A percentile compares a stretch with the other conserved stretches of the same genome.
Evolutionary conservation across 92 coral and sea anemone species (phyloP).

Genomic region (Palythoa caribaeorum): DNA sequence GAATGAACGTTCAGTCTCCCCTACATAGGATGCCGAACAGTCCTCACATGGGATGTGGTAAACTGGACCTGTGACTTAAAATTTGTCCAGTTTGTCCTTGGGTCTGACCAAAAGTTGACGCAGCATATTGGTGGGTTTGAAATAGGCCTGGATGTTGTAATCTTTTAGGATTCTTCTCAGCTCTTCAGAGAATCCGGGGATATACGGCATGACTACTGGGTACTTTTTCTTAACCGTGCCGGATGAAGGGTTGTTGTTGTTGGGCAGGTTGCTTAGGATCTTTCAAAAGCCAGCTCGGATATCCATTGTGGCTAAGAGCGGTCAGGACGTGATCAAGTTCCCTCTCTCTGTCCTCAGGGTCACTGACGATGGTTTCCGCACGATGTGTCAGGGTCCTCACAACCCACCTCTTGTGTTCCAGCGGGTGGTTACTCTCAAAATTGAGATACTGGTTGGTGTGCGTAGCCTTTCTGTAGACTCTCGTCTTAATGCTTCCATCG

Average conservation of each 20-base stretch:
- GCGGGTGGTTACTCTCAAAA: no score
- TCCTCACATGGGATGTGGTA: no score
- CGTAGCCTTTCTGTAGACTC: no score
- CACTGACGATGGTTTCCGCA: no score
- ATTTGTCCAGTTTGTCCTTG: slow-evolving; percentile 23
- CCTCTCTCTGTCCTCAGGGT: no score
- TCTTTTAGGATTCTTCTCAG: slow-evolving; percentile 24
- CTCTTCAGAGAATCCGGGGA: slow-evolving; percentile 21
- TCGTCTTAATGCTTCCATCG: no score
- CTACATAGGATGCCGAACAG: no score
- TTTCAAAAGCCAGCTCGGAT: slow-evolving; percentile 14
- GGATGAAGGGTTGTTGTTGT: slow-evolving; percentile 1
- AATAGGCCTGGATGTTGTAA: slow-evolving; percentile 13
- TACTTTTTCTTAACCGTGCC: not conserved
- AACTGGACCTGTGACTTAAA: slow-evolving; percentile 1
- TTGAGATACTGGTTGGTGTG: no score
- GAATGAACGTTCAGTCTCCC: no score
- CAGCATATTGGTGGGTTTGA: slow-evolving; percentile 11
- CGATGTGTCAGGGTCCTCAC: no score
- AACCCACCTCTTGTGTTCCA: no score
- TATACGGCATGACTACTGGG: slow-evolving; percentile 14
- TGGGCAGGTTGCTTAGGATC: slow-evolving; percentile 21
- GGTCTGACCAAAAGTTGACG: slow-evolving; percentile 16
- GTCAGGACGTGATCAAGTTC: not conserved
- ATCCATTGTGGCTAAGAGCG: slow-evolving; percentile 7